Evolutionary conservation across 1,140 invertebrate species (phyloP).

Genomic region (Drosophila nigromelanica): DNA sequence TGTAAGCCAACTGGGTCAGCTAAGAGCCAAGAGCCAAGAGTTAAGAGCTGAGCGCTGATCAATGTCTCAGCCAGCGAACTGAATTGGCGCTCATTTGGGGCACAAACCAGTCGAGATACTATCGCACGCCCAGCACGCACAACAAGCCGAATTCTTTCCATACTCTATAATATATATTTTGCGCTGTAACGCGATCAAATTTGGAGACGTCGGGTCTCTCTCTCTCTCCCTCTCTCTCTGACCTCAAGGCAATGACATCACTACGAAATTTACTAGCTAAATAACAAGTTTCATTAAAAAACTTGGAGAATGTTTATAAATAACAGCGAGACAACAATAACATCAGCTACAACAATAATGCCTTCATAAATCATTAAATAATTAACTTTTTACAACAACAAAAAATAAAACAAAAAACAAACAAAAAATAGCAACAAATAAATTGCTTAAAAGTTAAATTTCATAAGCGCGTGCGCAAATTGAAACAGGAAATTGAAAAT

Average conservation of each 20-base stretch:
- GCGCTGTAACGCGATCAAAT: constrained; percentile 43
- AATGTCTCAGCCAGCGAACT: constrained; percentile 18
- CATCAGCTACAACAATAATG: constrained; percentile 31
- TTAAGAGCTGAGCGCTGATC: constrained; percentile 2
- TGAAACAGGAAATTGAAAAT: constrained; percentile 64
- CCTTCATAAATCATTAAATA: constrained; percentile 81
- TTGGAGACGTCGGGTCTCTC: constrained; percentile 68
- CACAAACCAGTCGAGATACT: constrained; percentile 42
- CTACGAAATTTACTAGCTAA: constrained; percentile 39
- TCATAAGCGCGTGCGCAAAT: constrained; percentile 55
- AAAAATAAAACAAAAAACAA: constrained; percentile 28
- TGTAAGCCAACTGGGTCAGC: constrained; percentile 57
- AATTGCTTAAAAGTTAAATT: constrained; percentile 20
- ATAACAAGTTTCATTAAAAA: constrained; percentile 75
- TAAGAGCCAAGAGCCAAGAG: background rate
- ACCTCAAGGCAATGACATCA: constrained; percentile 63
- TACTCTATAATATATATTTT: constrained; percentile 5
- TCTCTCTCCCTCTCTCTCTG: constrained; percentile 4
- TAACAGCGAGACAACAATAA: constrained; percentile 53
- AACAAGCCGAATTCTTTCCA: constrained; percentile 6
- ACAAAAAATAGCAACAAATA: constrained; percentile 34
- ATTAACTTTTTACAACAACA: constrained; percentile 73
- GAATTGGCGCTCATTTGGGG: constrained; percentile 1
- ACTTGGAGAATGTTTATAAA: constrained; percentile 78
- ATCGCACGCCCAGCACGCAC: constrained; percentile 13